These are phyloP conservation scores for Rambutsinella grinnellia DNA, from an alignment of 2,888 invertebrate species.

Conservation along the genomic window DNA sequence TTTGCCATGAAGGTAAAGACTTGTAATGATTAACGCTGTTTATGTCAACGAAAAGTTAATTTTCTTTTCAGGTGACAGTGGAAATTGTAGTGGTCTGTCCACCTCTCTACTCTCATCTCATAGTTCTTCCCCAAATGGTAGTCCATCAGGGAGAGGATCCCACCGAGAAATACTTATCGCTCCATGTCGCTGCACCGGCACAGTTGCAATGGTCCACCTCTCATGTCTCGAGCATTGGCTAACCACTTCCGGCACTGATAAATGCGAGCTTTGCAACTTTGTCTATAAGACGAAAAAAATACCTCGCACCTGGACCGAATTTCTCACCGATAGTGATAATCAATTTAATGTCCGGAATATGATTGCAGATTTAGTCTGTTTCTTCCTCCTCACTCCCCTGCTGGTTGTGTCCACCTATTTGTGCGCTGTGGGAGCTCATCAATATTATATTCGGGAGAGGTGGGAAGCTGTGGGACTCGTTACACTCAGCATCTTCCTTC, in stretches of 20 bases:
- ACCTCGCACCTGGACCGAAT: constrained; percentile 69
- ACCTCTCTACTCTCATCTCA: constrained; percentile 24
- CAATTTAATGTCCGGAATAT: constrained; percentile 69
- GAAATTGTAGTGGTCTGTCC: constrained; percentile 23
- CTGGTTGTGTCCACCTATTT: constrained; percentile 69
- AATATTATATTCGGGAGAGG: constrained; percentile 64
- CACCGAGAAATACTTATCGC: constrained; percentile 70
- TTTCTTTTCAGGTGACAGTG: constrained; percentile 48
- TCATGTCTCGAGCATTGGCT: constrained; percentile 72
- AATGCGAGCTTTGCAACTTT: constrained; percentile 71
- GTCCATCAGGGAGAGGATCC: too few relatives aligned
- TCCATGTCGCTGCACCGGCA: constrained; percentile 71
- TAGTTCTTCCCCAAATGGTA: constrained; percentile 16
- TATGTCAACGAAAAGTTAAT: neutral
- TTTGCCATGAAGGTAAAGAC: constrained; percentile 63
- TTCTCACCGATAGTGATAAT: constrained; percentile 68
- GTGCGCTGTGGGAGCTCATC: constrained; percentile 68
- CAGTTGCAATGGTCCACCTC: constrained; percentile 71
- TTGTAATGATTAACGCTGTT: neutral
- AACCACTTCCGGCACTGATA: constrained; percentile 69
- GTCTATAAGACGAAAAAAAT: constrained; percentile 68
- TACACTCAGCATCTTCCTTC: constrained; percentile 62
- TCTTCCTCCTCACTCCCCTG: constrained; percentile 70
- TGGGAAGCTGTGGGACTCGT: constrained; percentile 66
- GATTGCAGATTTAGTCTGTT: constrained; percentile 70